Evolutionary conservation across 2,888 invertebrate genomes (phyloP).

Genomic region (Sminthurides aquaticus): DNA sequence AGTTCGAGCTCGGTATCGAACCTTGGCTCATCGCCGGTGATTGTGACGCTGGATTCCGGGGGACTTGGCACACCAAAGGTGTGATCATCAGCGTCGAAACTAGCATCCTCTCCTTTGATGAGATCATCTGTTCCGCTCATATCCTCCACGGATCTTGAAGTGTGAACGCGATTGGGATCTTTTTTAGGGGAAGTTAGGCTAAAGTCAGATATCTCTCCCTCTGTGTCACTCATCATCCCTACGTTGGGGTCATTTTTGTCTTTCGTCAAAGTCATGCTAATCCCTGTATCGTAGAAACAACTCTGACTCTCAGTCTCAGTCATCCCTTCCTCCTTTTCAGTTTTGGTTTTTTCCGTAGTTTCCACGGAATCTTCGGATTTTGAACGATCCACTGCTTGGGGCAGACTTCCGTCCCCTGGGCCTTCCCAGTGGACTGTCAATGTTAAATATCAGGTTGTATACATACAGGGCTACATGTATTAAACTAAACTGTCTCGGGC

Average conservation of each 20-base stretch:
- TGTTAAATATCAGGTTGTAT: background rate
- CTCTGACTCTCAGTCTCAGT: conserved; percentile 40
- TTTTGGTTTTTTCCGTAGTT: conserved; percentile 38
- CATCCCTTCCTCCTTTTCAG: conserved; percentile 34
- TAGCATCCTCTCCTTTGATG: conserved; percentile 19
- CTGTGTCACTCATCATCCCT: conserved; percentile 39
- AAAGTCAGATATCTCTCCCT: conserved; percentile 41
- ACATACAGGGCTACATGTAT: background rate
- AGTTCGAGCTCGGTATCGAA: conserved; percentile 17
- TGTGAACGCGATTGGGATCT: conserved; percentile 27
- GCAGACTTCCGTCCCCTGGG: conserved; percentile 35
- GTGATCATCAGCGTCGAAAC: conserved; percentile 24
- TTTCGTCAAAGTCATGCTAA: conserved; percentile 36
- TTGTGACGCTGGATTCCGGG: conserved; percentile 17
- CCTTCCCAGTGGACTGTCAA: conserved; percentile 43
- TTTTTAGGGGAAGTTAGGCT: conserved; percentile 40
- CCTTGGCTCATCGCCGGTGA: conserved; percentile 15
- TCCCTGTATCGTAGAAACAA: conserved; percentile 41
- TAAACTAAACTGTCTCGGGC: conserved; percentile 9
- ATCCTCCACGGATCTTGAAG: conserved; percentile 35
- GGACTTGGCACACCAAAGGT: conserved; percentile 28
- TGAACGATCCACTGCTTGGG: conserved; percentile 39
- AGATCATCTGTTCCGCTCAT: conserved; percentile 22
- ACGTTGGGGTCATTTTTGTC: conserved; percentile 28
- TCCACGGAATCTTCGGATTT: conserved; percentile 41